Base-by-base conservation (phyloP, 2,113 vertebrate species). In the Corydoras maculifer region DNA sequence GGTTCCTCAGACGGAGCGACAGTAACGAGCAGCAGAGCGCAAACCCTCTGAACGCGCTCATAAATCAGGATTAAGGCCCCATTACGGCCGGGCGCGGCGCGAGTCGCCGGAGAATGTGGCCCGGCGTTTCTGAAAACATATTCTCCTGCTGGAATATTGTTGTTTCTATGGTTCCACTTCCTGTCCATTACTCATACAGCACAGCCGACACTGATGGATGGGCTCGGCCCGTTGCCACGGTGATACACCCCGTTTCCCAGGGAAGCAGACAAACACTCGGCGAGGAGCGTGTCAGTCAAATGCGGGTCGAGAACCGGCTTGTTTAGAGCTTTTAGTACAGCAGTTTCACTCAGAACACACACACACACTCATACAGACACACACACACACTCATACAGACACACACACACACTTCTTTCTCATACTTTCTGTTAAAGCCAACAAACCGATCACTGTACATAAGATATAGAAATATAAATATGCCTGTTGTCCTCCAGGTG, bases 161-260 rank as follows among this genome's bases (percentile, higher is more conserved):
- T 87, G 84, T 90, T 90, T 84, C 88, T 90, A 82, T 13, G 81
- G 82, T 82, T 86, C 84, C 88, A 87, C 84, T 88, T 90, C 90
- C 88, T 91, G 88, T 86, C 86, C 90, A 90, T 90, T 90, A 87
- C 85, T 90, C 89, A 89, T 88, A 75, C 77, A 79, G 77, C 73
- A 81, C 70, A 78, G 76, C 76, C 86, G 90, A 89, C 90, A 90
- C 88, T 91, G 90, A 91, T 90, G 87, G 84, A 91, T 91, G 84
- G 85, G 83, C 80, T 79, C 31, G 83, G 79, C 79, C 87, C 77
- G 79, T 86, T 80, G 82, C 82, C 32, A 53, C 82, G 73, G 79
- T 72, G 84, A 86, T 86, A 83, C 79, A 54, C 85, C 86, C 82
- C 69, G 73, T 88, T 91, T 91, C 88, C 87, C 88, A 88, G 85